These are phyloP conservation scores for Parnassius apollo DNA, from an alignment of 2,888 invertebrate species.

Conservation along the genomic window DNA sequence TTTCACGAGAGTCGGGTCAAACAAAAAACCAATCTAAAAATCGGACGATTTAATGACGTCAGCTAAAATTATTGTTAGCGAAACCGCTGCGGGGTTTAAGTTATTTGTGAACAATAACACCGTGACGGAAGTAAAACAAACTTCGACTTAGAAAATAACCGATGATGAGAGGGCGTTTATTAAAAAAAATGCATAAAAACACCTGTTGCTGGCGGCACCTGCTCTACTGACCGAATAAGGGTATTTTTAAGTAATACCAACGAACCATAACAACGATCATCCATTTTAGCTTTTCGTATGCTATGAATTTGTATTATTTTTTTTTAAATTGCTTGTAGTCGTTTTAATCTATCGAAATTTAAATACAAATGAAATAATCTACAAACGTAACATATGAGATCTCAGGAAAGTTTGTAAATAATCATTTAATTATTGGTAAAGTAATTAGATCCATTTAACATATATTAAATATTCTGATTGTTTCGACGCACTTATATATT, in stretches of 20 bases:
- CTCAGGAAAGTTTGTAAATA: not conserved
- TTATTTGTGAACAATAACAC: conserved; percentile 58
- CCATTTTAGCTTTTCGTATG: not conserved
- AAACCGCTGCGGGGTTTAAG: conserved; percentile 48
- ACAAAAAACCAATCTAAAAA: conserved; percentile 59
- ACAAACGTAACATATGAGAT: too few relatives aligned
- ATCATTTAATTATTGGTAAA: conserved; percentile 27
- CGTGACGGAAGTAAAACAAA: conserved; percentile 77
- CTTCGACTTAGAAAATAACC: conserved; percentile 49
- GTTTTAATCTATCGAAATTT: too few relatives aligned
- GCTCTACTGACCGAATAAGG: conserved; percentile 18
- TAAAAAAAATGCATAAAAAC: conserved; percentile 50
- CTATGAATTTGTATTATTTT: too few relatives aligned
- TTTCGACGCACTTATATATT: conserved; percentile 23
- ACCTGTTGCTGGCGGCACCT: conserved; percentile 49
- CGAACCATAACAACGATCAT: not conserved
- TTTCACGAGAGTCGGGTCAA: conserved; percentile 50
- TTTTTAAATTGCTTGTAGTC: too few relatives aligned
- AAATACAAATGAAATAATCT: too few relatives aligned
- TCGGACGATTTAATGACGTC: conserved; percentile 67
- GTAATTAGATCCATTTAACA: conserved; percentile 26
- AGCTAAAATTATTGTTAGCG: conserved; percentile 57
- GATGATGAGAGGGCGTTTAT: conserved; percentile 52
- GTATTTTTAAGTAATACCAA: conserved; percentile 12
- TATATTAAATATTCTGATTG: conserved; percentile 31